Evolutionary conservation across 2,113 vertebrate species (phyloP).

Genomic region (Aptenodytes patagonicus): DNA sequence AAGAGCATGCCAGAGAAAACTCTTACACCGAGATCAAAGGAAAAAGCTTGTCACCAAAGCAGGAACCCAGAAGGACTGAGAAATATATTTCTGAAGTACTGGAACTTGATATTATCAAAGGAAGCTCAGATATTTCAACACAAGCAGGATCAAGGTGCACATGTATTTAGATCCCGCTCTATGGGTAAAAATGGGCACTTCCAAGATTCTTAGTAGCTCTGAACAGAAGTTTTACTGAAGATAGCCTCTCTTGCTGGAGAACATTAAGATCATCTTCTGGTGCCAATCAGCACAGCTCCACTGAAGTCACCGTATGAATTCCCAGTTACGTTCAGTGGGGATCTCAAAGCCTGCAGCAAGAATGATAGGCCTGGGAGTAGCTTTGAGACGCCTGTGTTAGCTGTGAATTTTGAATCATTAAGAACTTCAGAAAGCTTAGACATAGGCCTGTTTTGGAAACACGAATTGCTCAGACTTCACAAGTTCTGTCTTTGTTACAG

Average conservation of each 20-base stretch:
- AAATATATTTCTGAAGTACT: not conserved
- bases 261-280: not conserved
- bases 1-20: not conserved
- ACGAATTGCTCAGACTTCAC: not conserved
- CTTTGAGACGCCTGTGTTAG: not conserved
- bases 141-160: not conserved
- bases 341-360: not conserved
- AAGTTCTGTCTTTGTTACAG: not conserved
- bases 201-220: not conserved
- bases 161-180: not conserved
- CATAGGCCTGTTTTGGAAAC: not conserved
- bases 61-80: not conserved
- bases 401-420: not conserved
- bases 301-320: not conserved
- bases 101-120: not conserved
- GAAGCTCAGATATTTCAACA: not conserved
- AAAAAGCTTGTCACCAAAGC: not conserved
- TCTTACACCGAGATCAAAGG: not conserved
- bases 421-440: not conserved
- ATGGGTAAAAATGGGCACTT: not conserved
- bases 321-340: not conserved
- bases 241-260: not conserved
- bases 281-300: not conserved
- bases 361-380: not conserved
- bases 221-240: not conserved